Base-by-base conservation (phyloP, 2,888 invertebrate genomes). In the Hypercompe scribonia region DNA sequence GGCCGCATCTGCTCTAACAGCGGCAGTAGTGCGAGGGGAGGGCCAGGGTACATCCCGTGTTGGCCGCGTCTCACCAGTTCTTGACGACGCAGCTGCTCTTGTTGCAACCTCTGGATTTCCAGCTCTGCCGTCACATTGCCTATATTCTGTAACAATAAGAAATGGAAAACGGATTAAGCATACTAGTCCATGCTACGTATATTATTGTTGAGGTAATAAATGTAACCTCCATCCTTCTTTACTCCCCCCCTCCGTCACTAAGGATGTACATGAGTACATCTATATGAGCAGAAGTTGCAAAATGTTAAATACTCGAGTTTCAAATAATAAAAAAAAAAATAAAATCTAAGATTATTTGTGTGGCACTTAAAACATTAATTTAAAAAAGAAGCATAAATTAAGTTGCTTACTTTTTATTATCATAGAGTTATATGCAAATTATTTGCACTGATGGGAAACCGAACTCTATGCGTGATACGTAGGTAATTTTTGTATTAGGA, bases 11-110 rank as follows among this genome's bases (percentile, higher is more conserved):
- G 97, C 84, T 97, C 97, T 85, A 97, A 92, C 81, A 97, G 96
- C n/a, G 97, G 97, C 76, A 97, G 94, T 84, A 97, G 96, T 89
- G 97, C 96, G 75, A 97, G 95, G 4, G 97, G 97, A 0, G 97
- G 97, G 13, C 96, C 96, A 34, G 96, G 95, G 90, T 93, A 96
- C 79, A 95, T 77, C 2, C 92, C 92, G 70, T 95, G 93, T 81
- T 93, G 95, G 0, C 94, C 92, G 13, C 91, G 94, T 88, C 93
- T 94, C 82, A 92, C 96, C 95, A 94, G 86, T 91, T 93, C 96
- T 91, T 93, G 94, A 68, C 97, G 95, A 80, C 96, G 95, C 65
- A 97, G 92, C 82, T 97, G 97, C 81, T 97, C 97, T 83, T 97
- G 97, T 84, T 97, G 97, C 85, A 97, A 93, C 89, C 97, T 96